Evolutionary conservation across 2,888 invertebrate genomes (phyloP), one percentile per base, ranked within the genome.

Genomic region (Phengaris alcon): DNA sequence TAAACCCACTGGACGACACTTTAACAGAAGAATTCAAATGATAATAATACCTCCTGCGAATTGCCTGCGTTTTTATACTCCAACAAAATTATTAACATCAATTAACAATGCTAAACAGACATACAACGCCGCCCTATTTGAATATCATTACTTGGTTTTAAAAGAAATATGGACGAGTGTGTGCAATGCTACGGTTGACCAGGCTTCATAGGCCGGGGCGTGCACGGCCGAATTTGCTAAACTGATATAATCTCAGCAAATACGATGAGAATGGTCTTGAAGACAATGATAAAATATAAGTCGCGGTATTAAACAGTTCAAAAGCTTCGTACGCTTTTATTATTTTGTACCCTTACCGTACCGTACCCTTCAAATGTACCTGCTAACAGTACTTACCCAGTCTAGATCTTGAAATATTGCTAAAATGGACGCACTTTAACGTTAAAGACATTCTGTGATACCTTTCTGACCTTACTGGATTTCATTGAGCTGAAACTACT

Each of bases 81-180:
- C 85, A 82, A 86, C 80, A 83, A 91, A 90, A 89, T 87, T 89
- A 88, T 88, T 90, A 85, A 87, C 88, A 90, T 85, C 84, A 87
- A 93, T 91, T 91, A 89, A 88, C 90, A 91, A 91, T 92, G 85
- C 88, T 91, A 91, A 88, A 85, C 82, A 84, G 84, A 80, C 82
- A 82, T 80, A 82, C 84, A 85, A 86, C 83, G 86, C 85, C 85
- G 91, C 82, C 87, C 89, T 82, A 90, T 90, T 91, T 90, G 90
- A 91, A 92, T 93, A 91, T 86, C 82, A 90, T 90, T 90, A 90
- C 80, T 82, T 85, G 79, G 78, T 78, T 80, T 80, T 82, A 81
- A 82, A 77, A 78, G 74, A 77, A 77, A 75, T 78, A 57, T 74
- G 73, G 79, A 81, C 82, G 77, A 79, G 79, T 78, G 80, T 70